These are phyloP conservation scores for Lasioglossum leucozonium DNA, from an alignment of 2,888 invertebrate genomes.

Conservation along the genomic window DNA sequence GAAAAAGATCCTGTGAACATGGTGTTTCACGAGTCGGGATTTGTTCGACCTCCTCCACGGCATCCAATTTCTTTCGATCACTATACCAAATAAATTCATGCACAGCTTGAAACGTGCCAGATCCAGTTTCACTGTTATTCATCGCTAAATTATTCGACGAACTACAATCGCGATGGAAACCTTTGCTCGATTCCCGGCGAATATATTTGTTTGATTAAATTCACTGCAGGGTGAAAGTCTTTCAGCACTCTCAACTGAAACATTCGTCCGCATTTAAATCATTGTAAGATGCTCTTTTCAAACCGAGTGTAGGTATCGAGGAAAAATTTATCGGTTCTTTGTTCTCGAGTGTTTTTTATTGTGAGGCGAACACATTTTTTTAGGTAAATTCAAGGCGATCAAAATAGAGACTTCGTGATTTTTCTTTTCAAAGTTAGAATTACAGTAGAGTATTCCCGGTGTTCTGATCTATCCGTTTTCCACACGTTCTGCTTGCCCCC, in stretches of 20 bases:
- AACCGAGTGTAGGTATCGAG: neutral
- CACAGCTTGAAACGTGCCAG: conserved; percentile 31
- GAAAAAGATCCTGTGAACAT: conserved; percentile 50
- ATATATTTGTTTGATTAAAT: neutral
- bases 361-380: neutral
- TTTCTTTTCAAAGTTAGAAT: neutral
- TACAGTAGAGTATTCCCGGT: no score
- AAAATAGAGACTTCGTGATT: neutral
- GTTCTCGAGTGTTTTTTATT: neutral
- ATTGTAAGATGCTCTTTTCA: neutral
- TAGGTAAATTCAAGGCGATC: neutral
- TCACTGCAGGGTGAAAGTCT: neutral
- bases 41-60: conserved; percentile 48
- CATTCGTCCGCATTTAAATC: neutral
- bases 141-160: conserved; percentile 27
- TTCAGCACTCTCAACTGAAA: no score
- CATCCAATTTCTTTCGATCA: conserved; percentile 62
- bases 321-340: neutral
- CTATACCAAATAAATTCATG: conserved; percentile 43
- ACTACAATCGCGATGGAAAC: neutral
- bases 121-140: conserved; percentile 34
- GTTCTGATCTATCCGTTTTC: no score
- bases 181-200: neutral
- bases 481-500: no score
- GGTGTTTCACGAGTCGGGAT: conserved; percentile 55